phyloP scores from a whole-genome alignment of 2,113 vertebrate genomes.

The Laticauda colubrina region DNA sequence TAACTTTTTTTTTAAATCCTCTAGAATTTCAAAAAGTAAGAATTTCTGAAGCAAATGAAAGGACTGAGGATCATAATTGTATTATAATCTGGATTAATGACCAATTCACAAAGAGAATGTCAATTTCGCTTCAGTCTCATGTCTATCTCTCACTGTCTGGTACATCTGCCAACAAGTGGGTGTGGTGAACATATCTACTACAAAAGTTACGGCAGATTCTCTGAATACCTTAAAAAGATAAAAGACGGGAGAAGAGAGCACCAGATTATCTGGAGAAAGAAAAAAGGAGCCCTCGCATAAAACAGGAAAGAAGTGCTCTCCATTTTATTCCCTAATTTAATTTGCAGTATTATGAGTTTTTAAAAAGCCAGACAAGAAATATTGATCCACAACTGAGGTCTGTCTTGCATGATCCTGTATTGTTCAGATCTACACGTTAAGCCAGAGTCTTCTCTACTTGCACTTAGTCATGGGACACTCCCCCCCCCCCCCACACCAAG shows the following conservation, averaged over 20 bases:
- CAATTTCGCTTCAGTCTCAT: accelerated
- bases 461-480: neutral
- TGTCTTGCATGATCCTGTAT: neutral
- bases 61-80: neutral
- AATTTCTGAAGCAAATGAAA: neutral
- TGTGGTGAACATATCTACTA: neutral
- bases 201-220: constrained; percentile 12
- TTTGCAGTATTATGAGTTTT: neutral
- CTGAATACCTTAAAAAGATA: constrained; percentile 32
- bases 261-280: constrained; percentile 18
- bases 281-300: neutral
- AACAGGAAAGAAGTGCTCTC: neutral
- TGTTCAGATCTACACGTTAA: neutral
- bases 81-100: neutral
- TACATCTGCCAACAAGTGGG: neutral
- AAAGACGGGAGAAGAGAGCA: neutral
- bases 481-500: neutral
- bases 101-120: neutral
- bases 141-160: accelerated
- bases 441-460: neutral
- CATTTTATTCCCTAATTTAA: neutral
- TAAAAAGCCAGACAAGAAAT: neutral
- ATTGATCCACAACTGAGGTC: neutral
- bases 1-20: neutral
- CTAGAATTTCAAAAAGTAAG: neutral